phyloP scores from a whole-genome alignment of 1,140 invertebrate species.

The Stegodyphus dumicola region DNA sequence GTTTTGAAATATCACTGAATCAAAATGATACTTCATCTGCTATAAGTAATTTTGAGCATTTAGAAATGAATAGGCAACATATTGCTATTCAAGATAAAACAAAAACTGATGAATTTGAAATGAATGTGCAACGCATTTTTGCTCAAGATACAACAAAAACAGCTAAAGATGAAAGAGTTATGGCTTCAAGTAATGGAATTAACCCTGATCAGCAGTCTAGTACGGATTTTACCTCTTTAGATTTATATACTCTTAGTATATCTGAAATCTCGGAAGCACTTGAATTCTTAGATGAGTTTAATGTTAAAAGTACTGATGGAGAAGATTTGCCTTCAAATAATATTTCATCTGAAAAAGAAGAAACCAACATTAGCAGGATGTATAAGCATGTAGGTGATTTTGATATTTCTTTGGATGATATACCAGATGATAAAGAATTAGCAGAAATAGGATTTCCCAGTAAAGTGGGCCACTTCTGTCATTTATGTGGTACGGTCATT shows the following conservation, averaged over 20 bases:
- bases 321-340: not conserved
- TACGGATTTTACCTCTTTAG: slow-evolving; percentile 16
- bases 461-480: slow-evolving; percentile 65
- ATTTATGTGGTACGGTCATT: slow-evolving; percentile 64
- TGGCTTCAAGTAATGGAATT: slow-evolving; percentile 31
- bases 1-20: slow-evolving; percentile 30
- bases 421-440: slow-evolving; percentile 62
- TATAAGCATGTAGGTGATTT: slow-evolving; percentile 39
- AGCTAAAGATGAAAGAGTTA: slow-evolving; percentile 37
- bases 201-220: slow-evolving; percentile 13
- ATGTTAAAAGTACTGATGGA: not conserved
- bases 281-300: slow-evolving; percentile 15
- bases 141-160: slow-evolving; percentile 39
- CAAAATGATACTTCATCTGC: slow-evolving; percentile 42
- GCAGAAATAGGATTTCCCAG: slow-evolving; percentile 63
- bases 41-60: slow-evolving; percentile 38
- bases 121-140: slow-evolving; percentile 50
- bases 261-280: slow-evolving; percentile 24
- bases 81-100: slow-evolving; percentile 33
- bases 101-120: slow-evolving; percentile 27
- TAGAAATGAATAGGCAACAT: slow-evolving; percentile 35
- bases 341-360: not conserved
- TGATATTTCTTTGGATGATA: slow-evolving; percentile 43
- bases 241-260: not conserved
- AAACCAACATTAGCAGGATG: slow-evolving; percentile 32